Percentiles rank a stretch among this genome's conserved stretches.
These are phyloP conservation scores for Falco cherrug DNA, from an alignment of 2,797 vertebrate species.

Conservation along the genomic window DNA sequence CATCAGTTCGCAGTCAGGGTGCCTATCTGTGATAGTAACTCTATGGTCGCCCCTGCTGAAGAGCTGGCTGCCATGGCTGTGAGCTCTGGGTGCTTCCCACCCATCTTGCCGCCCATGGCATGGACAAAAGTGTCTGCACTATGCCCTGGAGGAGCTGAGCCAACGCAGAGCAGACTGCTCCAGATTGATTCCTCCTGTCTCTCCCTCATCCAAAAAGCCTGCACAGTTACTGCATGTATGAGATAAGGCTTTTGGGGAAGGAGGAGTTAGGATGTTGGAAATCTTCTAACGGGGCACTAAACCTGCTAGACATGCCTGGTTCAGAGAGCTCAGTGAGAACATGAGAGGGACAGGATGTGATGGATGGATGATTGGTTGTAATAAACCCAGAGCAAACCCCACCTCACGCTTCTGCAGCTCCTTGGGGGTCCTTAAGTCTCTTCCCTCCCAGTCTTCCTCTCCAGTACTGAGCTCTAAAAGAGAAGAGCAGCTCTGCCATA, in stretches of 20 bases:
- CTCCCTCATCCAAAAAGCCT: neutral
- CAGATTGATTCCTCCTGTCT: neutral
- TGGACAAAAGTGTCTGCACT: neutral
- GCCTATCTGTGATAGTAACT: neutral
- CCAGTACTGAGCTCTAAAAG: neutral
- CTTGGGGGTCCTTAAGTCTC: neutral
- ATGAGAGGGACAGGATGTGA: neutral
- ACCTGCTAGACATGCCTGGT: neutral
- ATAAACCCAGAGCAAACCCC: neutral
- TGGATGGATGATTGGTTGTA: neutral
- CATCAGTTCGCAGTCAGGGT: neutral
- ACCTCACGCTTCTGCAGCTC: neutral
- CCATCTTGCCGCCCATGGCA: neutral
- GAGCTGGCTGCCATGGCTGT: neutral
- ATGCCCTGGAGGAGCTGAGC: neutral
- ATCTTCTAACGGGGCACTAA: neutral
- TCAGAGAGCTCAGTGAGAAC: neutral
- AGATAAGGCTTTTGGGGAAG: neutral
- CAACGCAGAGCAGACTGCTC: neutral
- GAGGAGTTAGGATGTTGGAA: neutral
- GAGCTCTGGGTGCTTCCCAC: neutral
- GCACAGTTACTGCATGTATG: neutral
- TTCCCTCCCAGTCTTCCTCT: neutral
- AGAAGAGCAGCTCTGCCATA: rapidly evolving
- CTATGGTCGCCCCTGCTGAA: neutral